Percentiles rank a stretch among this genome's conserved stretches.
These are phyloP conservation scores for Cenopis cana DNA, from an alignment of 2,888 invertebrate genomes.

Conservation along the genomic window DNA sequence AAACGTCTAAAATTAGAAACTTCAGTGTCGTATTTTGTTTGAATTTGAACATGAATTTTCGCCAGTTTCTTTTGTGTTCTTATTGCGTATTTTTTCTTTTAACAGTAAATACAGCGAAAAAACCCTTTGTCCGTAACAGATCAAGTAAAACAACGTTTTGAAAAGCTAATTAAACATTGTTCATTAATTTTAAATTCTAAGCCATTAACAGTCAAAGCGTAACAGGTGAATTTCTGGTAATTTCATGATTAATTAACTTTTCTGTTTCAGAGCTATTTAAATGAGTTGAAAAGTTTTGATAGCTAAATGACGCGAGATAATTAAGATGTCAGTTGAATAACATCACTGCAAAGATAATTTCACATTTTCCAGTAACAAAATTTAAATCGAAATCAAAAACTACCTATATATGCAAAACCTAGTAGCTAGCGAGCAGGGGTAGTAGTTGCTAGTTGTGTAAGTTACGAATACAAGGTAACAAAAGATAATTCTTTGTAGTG, in stretches of 20 bases:
- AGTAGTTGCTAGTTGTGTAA: too few relatives aligned
- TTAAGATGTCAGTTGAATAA: background rate
- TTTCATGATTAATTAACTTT: background rate
- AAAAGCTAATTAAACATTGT: background rate
- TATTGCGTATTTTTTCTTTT: background rate
- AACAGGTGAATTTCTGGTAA: background rate
- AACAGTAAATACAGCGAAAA: background rate
- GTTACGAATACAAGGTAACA: too few relatives aligned
- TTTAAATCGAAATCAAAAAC: too few relatives aligned
- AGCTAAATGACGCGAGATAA: background rate
- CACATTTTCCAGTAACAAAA: too few relatives aligned
- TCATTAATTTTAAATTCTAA: conserved; percentile 1
- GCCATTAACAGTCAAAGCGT: background rate
- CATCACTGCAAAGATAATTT: too few relatives aligned
- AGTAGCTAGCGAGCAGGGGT: too few relatives aligned
- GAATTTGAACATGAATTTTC: too few relatives aligned
- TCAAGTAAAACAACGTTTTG: background rate
- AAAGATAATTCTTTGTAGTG: too few relatives aligned
- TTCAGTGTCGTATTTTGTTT: too few relatives aligned
- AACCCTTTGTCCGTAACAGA: background rate
- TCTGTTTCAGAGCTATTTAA: background rate
- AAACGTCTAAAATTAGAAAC: too few relatives aligned
- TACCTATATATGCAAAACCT: too few relatives aligned
- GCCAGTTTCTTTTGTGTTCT: background rate
- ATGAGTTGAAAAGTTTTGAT: background rate